phyloP scores from a whole-genome alignment of 2,113 vertebrate genomes.

The Piaya cayana region DNA sequence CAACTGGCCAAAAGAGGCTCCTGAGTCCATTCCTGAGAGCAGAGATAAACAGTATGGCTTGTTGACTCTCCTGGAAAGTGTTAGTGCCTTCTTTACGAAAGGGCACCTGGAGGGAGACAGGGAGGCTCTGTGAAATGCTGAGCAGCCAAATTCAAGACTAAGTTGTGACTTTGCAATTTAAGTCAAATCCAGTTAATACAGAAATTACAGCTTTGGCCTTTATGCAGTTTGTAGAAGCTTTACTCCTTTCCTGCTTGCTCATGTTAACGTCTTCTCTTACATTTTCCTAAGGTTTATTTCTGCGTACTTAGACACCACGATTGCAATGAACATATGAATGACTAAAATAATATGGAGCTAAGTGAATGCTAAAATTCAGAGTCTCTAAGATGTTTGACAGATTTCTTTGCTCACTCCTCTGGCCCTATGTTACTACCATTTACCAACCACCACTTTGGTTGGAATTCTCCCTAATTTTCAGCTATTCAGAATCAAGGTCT shows the following conservation, averaged over 20 bases:
- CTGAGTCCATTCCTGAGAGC: background rate
- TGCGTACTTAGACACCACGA: background rate
- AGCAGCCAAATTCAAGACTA: background rate
- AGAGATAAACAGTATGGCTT: background rate
- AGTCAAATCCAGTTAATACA: background rate
- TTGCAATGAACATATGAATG: background rate
- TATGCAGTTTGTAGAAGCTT: background rate
- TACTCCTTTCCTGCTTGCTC: background rate
- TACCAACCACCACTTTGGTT: background rate
- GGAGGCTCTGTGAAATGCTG: background rate
- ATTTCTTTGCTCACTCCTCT: background rate
- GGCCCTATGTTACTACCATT: background rate
- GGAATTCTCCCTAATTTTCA: background rate
- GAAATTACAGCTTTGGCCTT: background rate
- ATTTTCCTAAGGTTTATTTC: background rate
- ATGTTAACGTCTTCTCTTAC: background rate
- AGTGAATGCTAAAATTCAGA: background rate
- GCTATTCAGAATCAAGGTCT: background rate
- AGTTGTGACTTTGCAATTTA: background rate
- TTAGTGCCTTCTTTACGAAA: background rate
- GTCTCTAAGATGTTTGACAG: background rate
- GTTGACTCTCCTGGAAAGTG: background rate
- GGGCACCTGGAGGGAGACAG: background rate
- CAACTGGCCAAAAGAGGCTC: background rate
- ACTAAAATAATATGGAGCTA: background rate